phyloP scores from a whole-genome alignment of 2,888 invertebrate species.

The Drosophila anceps region DNA sequence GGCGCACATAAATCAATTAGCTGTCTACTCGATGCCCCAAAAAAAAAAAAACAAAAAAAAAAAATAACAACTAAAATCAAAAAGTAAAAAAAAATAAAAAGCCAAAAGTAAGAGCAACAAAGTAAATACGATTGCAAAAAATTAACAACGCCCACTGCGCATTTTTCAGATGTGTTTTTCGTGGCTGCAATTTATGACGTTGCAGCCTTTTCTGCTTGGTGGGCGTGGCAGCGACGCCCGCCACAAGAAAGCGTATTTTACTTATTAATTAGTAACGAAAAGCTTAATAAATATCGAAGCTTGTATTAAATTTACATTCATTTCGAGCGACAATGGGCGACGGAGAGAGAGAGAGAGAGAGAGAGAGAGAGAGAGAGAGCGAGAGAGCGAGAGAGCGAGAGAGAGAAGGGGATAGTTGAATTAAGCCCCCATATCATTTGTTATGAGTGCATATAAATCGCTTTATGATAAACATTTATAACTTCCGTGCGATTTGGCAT shows the following conservation, averaged over 20 bases:
- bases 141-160: slow-evolving; percentile 74
- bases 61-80: slow-evolving; percentile 14
- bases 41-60: slow-evolving; percentile 20
- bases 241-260: slow-evolving; percentile 56
- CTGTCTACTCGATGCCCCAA: slow-evolving; percentile 56
- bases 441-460: slow-evolving; percentile 58
- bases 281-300: slow-evolving; percentile 63
- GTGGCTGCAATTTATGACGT: slow-evolving; percentile 68
- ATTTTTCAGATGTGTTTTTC: slow-evolving; percentile 55
- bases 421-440: slow-evolving; percentile 47
- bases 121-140: slow-evolving; percentile 73
- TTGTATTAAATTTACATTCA: slow-evolving; percentile 70
- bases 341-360: not conserved
- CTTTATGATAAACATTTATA: slow-evolving; percentile 73
- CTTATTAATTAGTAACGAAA: slow-evolving; percentile 75
- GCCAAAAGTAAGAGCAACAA: slow-evolving; percentile 61
- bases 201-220: slow-evolving; percentile 45
- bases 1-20: slow-evolving; percentile 79
- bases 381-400: not conserved
- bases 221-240: slow-evolving; percentile 59
- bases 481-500: slow-evolving; percentile 66
- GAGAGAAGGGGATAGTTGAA: not conserved
- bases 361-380: not conserved
- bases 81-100: slow-evolving; percentile 18
- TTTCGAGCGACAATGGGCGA: not conserved